Percentiles rank a stretch among this genome's conserved stretches.
phyloP scores from a whole-genome alignment of 2,888 invertebrate species.

The Lampropteryx suffumata region DNA sequence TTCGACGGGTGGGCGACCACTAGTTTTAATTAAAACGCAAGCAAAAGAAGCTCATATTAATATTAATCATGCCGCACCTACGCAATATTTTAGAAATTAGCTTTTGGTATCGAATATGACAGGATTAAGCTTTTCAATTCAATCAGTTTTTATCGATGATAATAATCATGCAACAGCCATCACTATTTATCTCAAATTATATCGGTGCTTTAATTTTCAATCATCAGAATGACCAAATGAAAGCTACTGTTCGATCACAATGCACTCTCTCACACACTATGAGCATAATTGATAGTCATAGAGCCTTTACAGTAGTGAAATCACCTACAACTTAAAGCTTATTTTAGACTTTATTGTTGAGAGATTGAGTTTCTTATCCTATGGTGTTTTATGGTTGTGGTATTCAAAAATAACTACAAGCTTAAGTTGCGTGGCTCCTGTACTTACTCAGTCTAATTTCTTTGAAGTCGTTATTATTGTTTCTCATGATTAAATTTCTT shows the following conservation, averaged over 20 bases:
- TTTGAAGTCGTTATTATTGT: conserved; percentile 80
- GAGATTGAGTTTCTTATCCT: conserved; percentile 40
- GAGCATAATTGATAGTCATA: conserved; percentile 81
- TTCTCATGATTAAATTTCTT: conserved; percentile 83
- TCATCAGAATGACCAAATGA: conserved; percentile 70
- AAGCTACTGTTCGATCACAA: conserved; percentile 80
- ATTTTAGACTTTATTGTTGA: conserved; percentile 45
- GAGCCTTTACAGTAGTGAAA: conserved; percentile 78
- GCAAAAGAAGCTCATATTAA: background rate
- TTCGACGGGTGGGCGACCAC: no score
- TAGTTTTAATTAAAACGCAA: no score
- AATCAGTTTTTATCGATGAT: conserved; percentile 26
- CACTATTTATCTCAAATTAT: conserved; percentile 75
- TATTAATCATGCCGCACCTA: conserved; percentile 4
- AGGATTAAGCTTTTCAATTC: conserved; percentile 18
- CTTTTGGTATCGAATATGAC: conserved; percentile 13
- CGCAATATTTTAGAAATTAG: conserved; percentile 23
- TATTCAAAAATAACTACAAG: conserved; percentile 72
- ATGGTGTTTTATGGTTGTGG: conserved; percentile 36
- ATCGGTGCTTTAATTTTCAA: conserved; percentile 82
- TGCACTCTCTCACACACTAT: conserved; percentile 75
- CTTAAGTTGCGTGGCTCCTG: conserved; percentile 80
- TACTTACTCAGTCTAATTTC: conserved; percentile 80
- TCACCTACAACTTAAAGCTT: conserved; percentile 43
- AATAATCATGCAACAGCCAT: conserved; percentile 39